Percentiles rank a stretch among this genome's conserved stretches.
These are phyloP conservation scores for Limenitis camilla DNA, from an alignment of 2,888 invertebrate species.

Conservation along the genomic window DNA sequence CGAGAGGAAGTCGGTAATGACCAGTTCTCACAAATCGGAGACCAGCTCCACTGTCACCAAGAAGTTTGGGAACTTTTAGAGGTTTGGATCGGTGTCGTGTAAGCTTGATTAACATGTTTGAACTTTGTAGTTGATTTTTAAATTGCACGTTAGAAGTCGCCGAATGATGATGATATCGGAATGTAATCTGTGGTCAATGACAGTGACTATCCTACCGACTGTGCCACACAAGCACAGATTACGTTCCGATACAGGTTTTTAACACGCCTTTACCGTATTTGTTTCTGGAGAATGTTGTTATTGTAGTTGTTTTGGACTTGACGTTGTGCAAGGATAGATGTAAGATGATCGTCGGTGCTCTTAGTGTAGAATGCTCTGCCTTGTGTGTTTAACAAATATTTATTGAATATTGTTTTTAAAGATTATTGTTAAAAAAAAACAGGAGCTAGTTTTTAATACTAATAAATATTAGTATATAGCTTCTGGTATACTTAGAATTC, in stretches of 20 bases:
- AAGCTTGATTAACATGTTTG: background rate
- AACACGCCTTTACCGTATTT: background rate
- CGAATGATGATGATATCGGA: background rate
- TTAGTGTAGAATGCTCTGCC: slow-evolving; percentile 9
- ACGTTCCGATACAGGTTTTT: background rate
- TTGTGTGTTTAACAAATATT: background rate
- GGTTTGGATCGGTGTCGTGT: slow-evolving; percentile 28
- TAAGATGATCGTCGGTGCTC: slow-evolving; percentile 16
- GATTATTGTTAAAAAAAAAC: background rate
- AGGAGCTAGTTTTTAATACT: background rate
- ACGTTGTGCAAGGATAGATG: background rate
- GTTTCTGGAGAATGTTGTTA: background rate
- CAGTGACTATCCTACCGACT: no score
- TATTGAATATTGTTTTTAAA: slow-evolving; percentile 1
- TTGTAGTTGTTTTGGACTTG: background rate
- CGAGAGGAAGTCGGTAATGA: slow-evolving; percentile 80
- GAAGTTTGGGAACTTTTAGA: slow-evolving; percentile 67
- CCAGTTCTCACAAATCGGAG: slow-evolving; percentile 75
- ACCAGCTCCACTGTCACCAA: slow-evolving; percentile 74
- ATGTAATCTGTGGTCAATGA: background rate
- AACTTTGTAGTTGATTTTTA: slow-evolving; percentile 1
- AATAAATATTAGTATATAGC: background rate
- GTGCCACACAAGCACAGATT: no score
- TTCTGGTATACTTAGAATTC: slow-evolving; percentile 26
- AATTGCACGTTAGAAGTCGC: background rate